Evolutionary conservation across 37 sponge, comb jelly and placozoan genomes (phyloP).

Genomic region (Halichondria panicea): DNA sequence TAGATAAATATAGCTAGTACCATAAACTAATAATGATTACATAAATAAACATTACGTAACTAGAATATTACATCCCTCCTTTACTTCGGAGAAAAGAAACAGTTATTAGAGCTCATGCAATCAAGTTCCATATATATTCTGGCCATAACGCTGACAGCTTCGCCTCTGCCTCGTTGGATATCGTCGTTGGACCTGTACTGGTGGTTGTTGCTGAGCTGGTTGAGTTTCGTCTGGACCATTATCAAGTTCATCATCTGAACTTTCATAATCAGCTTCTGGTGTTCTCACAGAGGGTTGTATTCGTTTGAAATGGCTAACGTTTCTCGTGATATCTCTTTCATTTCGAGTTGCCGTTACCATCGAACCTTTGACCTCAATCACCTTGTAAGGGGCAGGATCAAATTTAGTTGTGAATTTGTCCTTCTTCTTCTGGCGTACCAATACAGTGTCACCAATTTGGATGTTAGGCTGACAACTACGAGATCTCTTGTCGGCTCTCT

Average conservation of each 20-base stretch:
- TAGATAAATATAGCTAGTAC: no score
- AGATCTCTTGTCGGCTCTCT: slow-evolving; percentile 1
- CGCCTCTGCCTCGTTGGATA: no score
- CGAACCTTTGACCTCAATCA: slow-evolving; percentile 29
- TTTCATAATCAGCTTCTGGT: neutral
- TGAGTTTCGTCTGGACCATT: neutral
- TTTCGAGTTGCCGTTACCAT: slow-evolving; percentile 45
- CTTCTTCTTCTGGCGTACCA: slow-evolving; percentile 24
- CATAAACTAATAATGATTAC: no score
- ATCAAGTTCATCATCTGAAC: neutral
- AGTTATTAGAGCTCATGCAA: no score
- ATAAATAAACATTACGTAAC: no score
- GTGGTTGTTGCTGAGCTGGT: neutral
- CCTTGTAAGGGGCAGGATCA: slow-evolving; percentile 38
- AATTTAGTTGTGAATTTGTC: slow-evolving; percentile 42
- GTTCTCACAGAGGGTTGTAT: neutral
- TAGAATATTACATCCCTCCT: slow-evolving; percentile 8
- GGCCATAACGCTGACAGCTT: slow-evolving; percentile 6
- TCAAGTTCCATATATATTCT: slow-evolving; percentile 14
- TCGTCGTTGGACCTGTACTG: neutral
- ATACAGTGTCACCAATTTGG: slow-evolving; percentile 37
- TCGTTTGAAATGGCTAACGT: slow-evolving; percentile 17
- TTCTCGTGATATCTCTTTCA: slow-evolving; percentile 39
- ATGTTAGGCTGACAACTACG: slow-evolving; percentile 6
- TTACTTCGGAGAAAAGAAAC: no score